phyloP scores from a whole-genome alignment of 2,888 invertebrate genomes.

The Lasioglossum marginatum region DNA sequence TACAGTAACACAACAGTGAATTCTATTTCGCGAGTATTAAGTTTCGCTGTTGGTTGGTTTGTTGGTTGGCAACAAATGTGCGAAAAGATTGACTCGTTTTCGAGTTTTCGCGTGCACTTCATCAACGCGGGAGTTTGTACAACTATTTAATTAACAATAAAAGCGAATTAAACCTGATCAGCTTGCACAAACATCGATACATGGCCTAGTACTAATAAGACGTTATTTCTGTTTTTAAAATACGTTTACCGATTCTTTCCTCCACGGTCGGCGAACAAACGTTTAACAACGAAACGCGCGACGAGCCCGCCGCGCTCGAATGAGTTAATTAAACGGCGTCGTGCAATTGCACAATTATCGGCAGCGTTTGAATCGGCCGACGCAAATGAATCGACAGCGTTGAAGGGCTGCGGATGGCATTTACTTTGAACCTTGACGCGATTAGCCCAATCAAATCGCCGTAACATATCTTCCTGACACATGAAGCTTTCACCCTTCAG shows the following conservation, averaged over 20 bases:
- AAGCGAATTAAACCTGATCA: neutral
- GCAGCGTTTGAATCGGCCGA: neutral
- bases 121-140: neutral
- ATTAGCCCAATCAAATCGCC: neutral
- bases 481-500: neutral
- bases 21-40: neutral
- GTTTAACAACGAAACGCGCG: neutral
- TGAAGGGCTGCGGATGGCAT: constrained; percentile 13
- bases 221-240: neutral
- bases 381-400: constrained; percentile 10
- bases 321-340: constrained; percentile 37
- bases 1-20: neutral
- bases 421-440: neutral
- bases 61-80: neutral
- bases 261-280: constrained; percentile 1
- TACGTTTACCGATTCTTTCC: neutral
- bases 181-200: no score
- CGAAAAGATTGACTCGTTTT: neutral
- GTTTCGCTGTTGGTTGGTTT: neutral
- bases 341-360: constrained; percentile 43
- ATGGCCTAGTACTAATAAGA: no score
- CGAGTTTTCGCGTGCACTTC: neutral
- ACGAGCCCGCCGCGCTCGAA: neutral
- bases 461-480: neutral
- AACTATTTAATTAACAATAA: neutral